Percentiles rank a stretch among this genome's conserved stretches.
Evolutionary conservation across 92 coral and sea anemone species (phyloP).

Genomic region (Porites evermanni): DNA sequence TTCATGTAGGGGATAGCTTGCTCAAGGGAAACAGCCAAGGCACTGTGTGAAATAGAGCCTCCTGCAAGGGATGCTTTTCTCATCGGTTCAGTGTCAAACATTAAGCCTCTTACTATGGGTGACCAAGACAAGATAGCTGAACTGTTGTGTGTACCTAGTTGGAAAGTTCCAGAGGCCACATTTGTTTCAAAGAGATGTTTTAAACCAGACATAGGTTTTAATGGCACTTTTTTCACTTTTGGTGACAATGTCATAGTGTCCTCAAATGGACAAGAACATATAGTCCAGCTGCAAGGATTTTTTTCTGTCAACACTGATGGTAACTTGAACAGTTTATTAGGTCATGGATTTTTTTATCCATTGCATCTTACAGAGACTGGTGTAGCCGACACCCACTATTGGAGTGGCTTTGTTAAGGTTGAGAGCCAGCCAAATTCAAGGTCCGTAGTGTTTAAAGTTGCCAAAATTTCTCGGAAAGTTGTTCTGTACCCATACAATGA

Average conservation of each 20-base stretch:
- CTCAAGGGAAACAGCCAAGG: conserved; percentile 59
- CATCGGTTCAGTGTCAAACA: conserved; percentile 64
- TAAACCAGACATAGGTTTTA: conserved; percentile 48
- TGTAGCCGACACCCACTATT: conserved; percentile 33
- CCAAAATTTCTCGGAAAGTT: conserved; percentile 60
- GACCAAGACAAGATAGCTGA: conserved; percentile 50
- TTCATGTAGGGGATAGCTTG: conserved; percentile 70
- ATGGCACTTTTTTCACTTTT: conserved; percentile 58
- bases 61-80: conserved; percentile 68
- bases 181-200: conserved; percentile 66
- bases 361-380: conserved; percentile 52
- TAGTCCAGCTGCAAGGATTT: conserved; percentile 63
- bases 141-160: conserved; percentile 36
- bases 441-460: conserved; percentile 41
- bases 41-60: conserved; percentile 45
- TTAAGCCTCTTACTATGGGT: conserved; percentile 45
- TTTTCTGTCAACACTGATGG: conserved; percentile 51
- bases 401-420: conserved; percentile 77
- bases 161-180: conserved; percentile 54
- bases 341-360: conserved; percentile 59
- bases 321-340: conserved; percentile 53
- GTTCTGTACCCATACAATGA: conserved; percentile 52
- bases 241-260: conserved; percentile 60
- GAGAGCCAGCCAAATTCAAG: conserved; percentile 27
- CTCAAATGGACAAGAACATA: conserved; percentile 58